These are phyloP conservation scores for Ceratina australensis DNA, from an alignment of 1,140 invertebrate genomes.

Conservation along the genomic window DNA sequence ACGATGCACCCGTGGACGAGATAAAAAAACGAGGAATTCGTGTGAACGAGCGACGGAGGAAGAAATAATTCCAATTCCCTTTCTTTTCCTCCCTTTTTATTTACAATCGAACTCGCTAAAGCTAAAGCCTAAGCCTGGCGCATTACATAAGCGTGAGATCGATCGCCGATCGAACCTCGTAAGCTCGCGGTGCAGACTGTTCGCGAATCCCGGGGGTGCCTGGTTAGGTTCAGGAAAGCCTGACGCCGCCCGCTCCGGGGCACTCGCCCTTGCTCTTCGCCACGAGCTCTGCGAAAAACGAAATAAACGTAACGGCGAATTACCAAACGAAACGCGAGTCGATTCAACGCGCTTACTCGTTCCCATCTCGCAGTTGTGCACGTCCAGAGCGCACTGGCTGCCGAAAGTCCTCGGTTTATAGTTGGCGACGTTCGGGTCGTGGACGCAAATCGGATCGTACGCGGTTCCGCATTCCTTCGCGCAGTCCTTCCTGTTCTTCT, in stretches of 20 bases:
- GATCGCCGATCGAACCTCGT: background rate
- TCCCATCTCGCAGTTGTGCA: conserved; percentile 73
- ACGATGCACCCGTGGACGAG: no score
- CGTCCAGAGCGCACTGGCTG: conserved; percentile 68
- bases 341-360: conserved; percentile 61
- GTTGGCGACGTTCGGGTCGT: conserved; percentile 68
- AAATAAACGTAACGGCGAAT: background rate
- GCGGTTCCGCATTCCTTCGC: conserved; percentile 59
- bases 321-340: background rate
- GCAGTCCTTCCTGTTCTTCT: conserved; percentile 73
- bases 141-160: background rate
- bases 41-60: no score
- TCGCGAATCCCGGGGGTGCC: background rate
- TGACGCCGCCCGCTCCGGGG: conserved; percentile 66
- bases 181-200: background rate
- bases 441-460: conserved; percentile 73
- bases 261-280: conserved; percentile 73
- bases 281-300: conserved; percentile 60
- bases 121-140: conserved; percentile 1
- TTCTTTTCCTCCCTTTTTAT: background rate
- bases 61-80: background rate
- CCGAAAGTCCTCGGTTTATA: conserved; percentile 71
- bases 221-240: conserved; percentile 57
- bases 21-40: no score
- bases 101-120: background rate